Percentiles rank a stretch among this genome's conserved stretches.
Evolutionary conservation across 2,888 invertebrate species (phyloP).

Genomic region (Drosophila helvetica): DNA sequence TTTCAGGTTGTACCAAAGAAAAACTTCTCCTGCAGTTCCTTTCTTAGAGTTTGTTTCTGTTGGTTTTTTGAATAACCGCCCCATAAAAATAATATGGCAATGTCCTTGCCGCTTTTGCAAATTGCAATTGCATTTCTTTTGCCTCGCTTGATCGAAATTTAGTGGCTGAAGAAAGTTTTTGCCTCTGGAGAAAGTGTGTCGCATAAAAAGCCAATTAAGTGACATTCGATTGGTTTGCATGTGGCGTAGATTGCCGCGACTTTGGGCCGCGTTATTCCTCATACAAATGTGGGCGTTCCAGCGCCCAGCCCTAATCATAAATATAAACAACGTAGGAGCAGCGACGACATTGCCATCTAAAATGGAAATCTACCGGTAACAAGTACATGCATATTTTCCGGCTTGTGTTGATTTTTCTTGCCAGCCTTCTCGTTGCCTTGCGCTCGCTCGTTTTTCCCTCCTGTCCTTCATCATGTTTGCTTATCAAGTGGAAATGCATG

Average conservation of each 20-base stretch:
- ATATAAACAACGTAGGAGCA: slow-evolving; percentile 51
- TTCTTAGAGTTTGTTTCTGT: slow-evolving; percentile 61
- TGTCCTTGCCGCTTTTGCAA: slow-evolving; percentile 67
- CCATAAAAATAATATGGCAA: slow-evolving; percentile 69
- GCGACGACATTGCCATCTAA: slow-evolving; percentile 64
- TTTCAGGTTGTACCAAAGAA: slow-evolving; percentile 2
- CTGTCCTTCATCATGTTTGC: slow-evolving; percentile 49
- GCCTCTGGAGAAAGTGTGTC: slow-evolving; percentile 40
- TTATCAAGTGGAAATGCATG: slow-evolving; percentile 73
- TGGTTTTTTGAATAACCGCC: slow-evolving; percentile 64
- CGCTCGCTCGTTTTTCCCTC: neutral
- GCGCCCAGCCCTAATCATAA: slow-evolving; percentile 54
- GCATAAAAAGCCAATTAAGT: slow-evolving; percentile 65
- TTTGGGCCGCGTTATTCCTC: neutral
- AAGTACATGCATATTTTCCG: slow-evolving; percentile 69
- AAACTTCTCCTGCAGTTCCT: slow-evolving; percentile 20
- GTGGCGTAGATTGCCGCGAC: slow-evolving; percentile 31
- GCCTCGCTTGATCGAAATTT: slow-evolving; percentile 56
- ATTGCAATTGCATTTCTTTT: slow-evolving; percentile 51
- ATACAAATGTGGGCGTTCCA: neutral
- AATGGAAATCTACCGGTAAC: slow-evolving; percentile 77
- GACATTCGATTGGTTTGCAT: slow-evolving; percentile 60
- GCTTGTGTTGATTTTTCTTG: slow-evolving; percentile 64
- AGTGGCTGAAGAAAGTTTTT: slow-evolving; percentile 44
- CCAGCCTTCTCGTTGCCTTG: slow-evolving; percentile 13